Base-by-base conservation (phyloP, 2,888 invertebrate species). In the Arrhopalites spinosus region DNA sequence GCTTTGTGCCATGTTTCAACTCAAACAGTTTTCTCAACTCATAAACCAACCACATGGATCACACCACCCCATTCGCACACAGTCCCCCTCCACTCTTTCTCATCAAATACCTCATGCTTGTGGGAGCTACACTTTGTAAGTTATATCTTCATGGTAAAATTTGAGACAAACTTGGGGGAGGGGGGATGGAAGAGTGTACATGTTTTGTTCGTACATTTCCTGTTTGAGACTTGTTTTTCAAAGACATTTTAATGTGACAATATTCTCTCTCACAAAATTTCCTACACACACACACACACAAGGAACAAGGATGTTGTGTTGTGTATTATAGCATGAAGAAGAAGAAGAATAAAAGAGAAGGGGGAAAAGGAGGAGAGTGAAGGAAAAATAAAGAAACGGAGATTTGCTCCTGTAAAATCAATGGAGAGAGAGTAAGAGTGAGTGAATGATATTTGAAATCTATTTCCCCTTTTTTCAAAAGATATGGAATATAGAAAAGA, bases 341-440 rank as follows among this genome's bases (percentile, higher is more conserved):
- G 23, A 53, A 15, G 53, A 53, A 59, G 64, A 17, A 30, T 7
- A 13, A 27, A 13, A 17, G 27, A 27, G 63, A 29, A 43, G 30
- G 30, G 7, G 36, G 67, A 67, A 67, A 43, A 43, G 29, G 29
- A 20, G 36, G 61, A 61, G 15, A 20, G 69, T n/a, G n/a, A n/a
- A n/a, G n/a, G n/a, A n/a, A 30, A 72, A 72, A 59, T 63, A 61
- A 72, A 72, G 71, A 72, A 72, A 27, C 71, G 71, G 71, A 72
- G 71, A 72, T 59, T 72, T 72, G 61, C 45, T 63, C 25, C 30
- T 43, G 20, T 45, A 36, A 36, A 36, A 36, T 36, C 36, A 36
- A 36, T 36, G 36, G 36, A 36, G 36, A 36, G 36, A 36, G 36
- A 36, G 36, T 7, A 11, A 36, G 36, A 36, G 36, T 36, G 36